These are phyloP conservation scores for Ramphastos sulfuratus DNA, from an alignment of 2,113 vertebrate species.

Conservation along the genomic window DNA sequence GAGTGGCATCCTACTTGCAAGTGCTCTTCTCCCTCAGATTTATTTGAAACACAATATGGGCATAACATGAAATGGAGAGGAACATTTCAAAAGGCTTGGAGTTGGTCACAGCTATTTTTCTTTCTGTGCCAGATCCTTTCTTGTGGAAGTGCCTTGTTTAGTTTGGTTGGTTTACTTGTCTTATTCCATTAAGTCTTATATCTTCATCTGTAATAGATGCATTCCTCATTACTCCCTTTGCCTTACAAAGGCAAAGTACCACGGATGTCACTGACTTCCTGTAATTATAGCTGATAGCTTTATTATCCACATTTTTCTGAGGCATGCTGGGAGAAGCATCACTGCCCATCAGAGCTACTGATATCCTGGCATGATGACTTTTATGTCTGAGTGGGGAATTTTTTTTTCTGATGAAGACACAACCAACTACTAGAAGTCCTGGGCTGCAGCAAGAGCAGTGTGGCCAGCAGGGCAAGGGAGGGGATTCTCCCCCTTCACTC, in stretches of 20 bases:
- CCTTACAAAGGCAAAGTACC: not conserved
- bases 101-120: not conserved
- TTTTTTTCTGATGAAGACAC: not conserved
- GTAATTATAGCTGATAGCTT: conserved; percentile 5
- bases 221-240: not conserved
- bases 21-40: not conserved
- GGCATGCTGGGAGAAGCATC: not conserved
- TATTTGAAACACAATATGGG: not conserved
- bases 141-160: not conserved
- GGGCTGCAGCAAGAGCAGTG: too few species aligned
- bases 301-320: not conserved
- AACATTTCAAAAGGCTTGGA: not conserved
- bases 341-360: not conserved
- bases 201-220: not conserved
- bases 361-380: not conserved
- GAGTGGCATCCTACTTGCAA: not conserved
- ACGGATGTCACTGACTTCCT: not conserved
- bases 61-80: not conserved
- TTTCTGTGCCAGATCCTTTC: not conserved
- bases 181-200: not conserved
- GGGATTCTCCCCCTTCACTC: too few species aligned
- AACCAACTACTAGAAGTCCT: not conserved
- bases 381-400: not conserved
- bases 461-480: too few species aligned
- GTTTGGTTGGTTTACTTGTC: conserved; percentile 1